Evolutionary conservation across 2,888 invertebrate species (phyloP).

Genomic region (Drosophila tripunctata): DNA sequence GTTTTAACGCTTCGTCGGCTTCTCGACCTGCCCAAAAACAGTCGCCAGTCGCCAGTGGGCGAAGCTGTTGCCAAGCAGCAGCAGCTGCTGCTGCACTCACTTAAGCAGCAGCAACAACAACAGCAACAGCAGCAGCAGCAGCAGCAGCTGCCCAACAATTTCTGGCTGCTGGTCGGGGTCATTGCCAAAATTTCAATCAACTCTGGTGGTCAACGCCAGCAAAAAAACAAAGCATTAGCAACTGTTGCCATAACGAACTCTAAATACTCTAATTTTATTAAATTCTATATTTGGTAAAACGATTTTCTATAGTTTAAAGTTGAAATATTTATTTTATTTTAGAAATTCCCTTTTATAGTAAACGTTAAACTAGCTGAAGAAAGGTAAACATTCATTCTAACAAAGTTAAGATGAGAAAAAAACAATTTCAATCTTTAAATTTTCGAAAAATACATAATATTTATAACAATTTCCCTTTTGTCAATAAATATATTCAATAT

Average conservation of each 20-base stretch:
- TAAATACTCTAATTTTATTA: slow-evolving; percentile 13
- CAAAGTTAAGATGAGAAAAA: neutral
- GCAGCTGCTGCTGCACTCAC: slow-evolving; percentile 58
- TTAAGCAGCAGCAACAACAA: slow-evolving; percentile 20
- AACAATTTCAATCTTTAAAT: too few relatives aligned
- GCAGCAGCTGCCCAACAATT: slow-evolving; percentile 57
- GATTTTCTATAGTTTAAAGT: too few relatives aligned
- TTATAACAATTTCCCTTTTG: too few relatives aligned
- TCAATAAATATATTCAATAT: too few relatives aligned
- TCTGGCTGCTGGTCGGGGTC: slow-evolving; percentile 60
- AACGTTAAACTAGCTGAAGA: neutral
- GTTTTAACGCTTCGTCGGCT: slow-evolving; percentile 76
- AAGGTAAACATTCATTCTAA: neutral
- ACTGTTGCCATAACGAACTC: neutral
- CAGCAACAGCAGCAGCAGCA: slow-evolving; percentile 16
- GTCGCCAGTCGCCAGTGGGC: slow-evolving; percentile 63
- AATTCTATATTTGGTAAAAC: neutral
- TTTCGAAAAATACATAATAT: too few relatives aligned
- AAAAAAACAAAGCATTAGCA: neutral
- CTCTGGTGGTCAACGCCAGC: slow-evolving; percentile 64
- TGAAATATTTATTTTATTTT: neutral
- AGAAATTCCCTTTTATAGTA: neutral
- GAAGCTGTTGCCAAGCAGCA: slow-evolving; percentile 53
- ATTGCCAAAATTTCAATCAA: slow-evolving; percentile 68
- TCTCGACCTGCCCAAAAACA: slow-evolving; percentile 32